A percentile compares a stretch with the other conserved stretches of the same genome.
These are phyloP conservation scores for Peromyscus nudipes DNA, from an alignment of 2,797 vertebrate species.

Conservation along the genomic window DNA sequence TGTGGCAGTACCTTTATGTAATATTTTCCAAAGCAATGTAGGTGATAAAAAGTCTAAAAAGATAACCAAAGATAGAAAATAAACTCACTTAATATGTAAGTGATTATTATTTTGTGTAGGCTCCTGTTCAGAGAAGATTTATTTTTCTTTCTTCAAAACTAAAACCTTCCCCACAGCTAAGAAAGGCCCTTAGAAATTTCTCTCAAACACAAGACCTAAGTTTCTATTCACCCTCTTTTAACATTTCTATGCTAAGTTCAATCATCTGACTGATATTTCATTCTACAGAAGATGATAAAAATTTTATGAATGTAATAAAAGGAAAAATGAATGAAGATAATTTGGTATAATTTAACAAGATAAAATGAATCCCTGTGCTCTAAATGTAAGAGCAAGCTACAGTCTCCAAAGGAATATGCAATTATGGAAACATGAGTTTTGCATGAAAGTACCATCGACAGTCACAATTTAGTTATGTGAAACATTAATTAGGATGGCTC, in stretches of 20 bases:
- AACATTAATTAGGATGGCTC: conserved; percentile 51
- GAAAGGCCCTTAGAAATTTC: conserved; percentile 7
- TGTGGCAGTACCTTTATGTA: conserved; percentile 73
- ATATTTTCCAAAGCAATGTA: conserved; percentile 70
- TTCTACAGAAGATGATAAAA: conserved; percentile 71
- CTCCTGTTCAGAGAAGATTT: conserved; percentile 6
- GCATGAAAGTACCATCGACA: conserved; percentile 67
- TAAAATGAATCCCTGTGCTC: conserved; percentile 76
- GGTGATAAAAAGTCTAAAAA: not conserved
- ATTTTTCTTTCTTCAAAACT: conserved; percentile 19
- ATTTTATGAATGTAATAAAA: conserved; percentile 81
- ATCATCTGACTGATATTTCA: conserved; percentile 67
- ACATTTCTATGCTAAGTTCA: conserved; percentile 64
- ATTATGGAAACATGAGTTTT: conserved; percentile 73
- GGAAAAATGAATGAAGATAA: conserved; percentile 73
- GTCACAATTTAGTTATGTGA: conserved; percentile 61
- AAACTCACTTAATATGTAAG: conserved; percentile 48
- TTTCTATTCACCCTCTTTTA: conserved; percentile 29
- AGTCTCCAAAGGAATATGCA: conserved; percentile 64
- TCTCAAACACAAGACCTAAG: not conserved
- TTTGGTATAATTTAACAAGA: conserved; percentile 75
- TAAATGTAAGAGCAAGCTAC: conserved; percentile 67
- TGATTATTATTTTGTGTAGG: not conserved
- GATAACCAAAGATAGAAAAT: conserved; percentile 42
- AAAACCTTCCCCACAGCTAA: conserved; percentile 1